A percentile compares a stretch with the other conserved stretches of the same genome.
Evolutionary conservation across 2,797 vertebrate genomes (phyloP).

Genomic region (Centropyge bicolor): DNA sequence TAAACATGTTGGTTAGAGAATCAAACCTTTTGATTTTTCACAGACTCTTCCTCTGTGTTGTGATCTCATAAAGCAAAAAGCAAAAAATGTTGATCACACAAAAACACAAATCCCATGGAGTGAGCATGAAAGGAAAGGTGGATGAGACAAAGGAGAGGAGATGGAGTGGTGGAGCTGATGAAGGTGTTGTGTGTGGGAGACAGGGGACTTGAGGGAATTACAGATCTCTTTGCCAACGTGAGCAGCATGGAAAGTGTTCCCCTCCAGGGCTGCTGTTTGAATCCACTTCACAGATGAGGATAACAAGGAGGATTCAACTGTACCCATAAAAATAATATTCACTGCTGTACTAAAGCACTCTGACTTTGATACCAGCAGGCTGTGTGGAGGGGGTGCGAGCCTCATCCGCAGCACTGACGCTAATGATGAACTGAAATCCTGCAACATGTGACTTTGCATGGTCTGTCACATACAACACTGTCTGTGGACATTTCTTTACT

Average conservation of each 20-base stretch:
- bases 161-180: conserved; percentile 31
- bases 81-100: conserved; percentile 14
- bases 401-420: neutral
- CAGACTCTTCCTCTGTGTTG: neutral
- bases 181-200: conserved; percentile 36
- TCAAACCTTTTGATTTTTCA: neutral
- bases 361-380: conserved; percentile 3
- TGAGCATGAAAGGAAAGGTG: conserved; percentile 19
- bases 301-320: conserved; percentile 39
- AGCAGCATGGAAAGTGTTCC: conserved; percentile 63
- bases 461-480: neutral
- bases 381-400: neutral
- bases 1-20: neutral
- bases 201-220: conserved; percentile 54
- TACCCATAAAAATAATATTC: conserved; percentile 21
- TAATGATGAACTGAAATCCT: neutral
- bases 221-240: conserved; percentile 68
- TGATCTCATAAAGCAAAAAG: neutral
- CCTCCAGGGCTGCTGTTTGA: conserved; percentile 31
- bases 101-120: neutral
- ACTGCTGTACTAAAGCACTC: conserved; percentile 4
- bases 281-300: conserved; percentile 42
- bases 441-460: neutral
- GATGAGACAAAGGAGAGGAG: conserved; percentile 19
- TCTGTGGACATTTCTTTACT: too few relatives aligned